Evolutionary conservation across 2,888 invertebrate genomes (phyloP), one percentile per base, ranked within the genome.

Genomic region (Macaria notata): DNA sequence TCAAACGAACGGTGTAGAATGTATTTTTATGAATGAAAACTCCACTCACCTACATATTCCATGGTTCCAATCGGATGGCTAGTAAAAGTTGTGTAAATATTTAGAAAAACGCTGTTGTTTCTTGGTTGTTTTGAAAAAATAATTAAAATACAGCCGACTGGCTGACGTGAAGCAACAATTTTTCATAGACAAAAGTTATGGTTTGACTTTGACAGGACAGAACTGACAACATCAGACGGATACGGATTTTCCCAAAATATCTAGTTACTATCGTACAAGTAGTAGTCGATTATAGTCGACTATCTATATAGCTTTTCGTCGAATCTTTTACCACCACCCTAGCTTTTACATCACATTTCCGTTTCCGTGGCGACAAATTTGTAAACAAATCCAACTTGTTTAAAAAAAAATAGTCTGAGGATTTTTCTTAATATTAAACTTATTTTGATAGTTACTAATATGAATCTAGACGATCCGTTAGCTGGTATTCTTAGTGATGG

Each of bases 401-500:
- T 6, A 4, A 1, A 9, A 4, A 1, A 9, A 5, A 9, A 8
- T 46, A 46, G 31, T 0, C 38, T 46, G 3, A 38, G 6, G 38
- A 52, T 53, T 42, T 31, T 19, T 4, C 4, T n/a, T 19, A 30
- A 49, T 49, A 43, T 30, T 46, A 38, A 46, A n/a, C 19, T 43
- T 46, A 49, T 48, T 48, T 36, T 33, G 19, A 5, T 38, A n/a
- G 54, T 56, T 51, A 93, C 93, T 92, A 92, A 86, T 84, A 92
- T 93, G 67, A 92, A 93, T 75, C 72, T 92, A 36, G 93, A 94
- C 49, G 94, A 94, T 79, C 94, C 94, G 8, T 79, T 94, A 61
- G 94, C 93, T 36, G 94, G 94, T 71, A 90, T 93, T 71, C 81
- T 94, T 46, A 94, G 94, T 71, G 95, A 94, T 72, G 94, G 93